Base-by-base conservation (phyloP, 2,888 invertebrate species). In the Cataglyphis albicans region DNA sequence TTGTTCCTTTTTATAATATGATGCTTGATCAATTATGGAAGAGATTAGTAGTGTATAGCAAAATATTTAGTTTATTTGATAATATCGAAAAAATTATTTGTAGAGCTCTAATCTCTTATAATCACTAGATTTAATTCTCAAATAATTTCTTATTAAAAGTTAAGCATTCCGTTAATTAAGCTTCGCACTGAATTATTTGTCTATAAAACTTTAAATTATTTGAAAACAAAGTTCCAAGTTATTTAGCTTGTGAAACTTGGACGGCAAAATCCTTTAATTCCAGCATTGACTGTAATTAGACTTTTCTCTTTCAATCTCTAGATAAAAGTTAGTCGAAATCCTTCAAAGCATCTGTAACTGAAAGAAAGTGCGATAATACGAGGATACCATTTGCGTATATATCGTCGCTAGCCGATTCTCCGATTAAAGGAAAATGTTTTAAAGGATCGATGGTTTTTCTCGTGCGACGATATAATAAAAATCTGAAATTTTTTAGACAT, bases 201-300 rank as follows among this genome's bases (percentile, higher is more conserved):
- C 12, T 12, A 12, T 57, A 12, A 7, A 59, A 72, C 25, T 78
- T 57, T 44, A 68, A 68, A 67, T 68, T 70, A 57, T 72, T 73
- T 32, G 73, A 7, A 44, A 73, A 72, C 74, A 59, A 72, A 80
- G 78, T 72, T 78, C 21, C 32, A 5, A 35, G 35, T 52, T 52
- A 52, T 32, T 59, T 59, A 57, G 18, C 29, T 29, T n/a, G 29
- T 32, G 15, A n/a, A 67, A 29, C 68, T 38, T n/a, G 38, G 15
- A 59, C 73, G 18, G 59, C 57, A 35, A 59, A 73, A 72, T 80
- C 59, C 74, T 80, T 80, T 80, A 80, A 80, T 80, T 73, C 73
- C 73, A 73, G 72, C 48, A 44, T 72, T 80, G 59, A 80, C 59
- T 44, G 44, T 80, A 73, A 73, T 80, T 72, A 80, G 21, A 78